These are phyloP conservation scores for Heliconius hortense DNA, from an alignment of 2,888 invertebrate species.

Conservation along the genomic window DNA sequence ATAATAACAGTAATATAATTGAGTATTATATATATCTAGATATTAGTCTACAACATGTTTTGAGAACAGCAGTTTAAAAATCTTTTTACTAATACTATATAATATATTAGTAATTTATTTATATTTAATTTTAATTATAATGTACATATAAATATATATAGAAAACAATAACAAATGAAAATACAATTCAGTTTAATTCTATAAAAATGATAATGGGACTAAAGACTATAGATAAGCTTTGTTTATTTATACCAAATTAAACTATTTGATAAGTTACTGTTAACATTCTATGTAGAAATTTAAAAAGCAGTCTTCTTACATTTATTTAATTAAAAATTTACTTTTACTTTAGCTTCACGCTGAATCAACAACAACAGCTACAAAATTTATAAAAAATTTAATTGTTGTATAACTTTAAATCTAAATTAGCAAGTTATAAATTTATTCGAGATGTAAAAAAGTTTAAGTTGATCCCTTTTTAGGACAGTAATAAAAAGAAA, in stretches of 20 bases:
- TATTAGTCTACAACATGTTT: slow-evolving; percentile 12
- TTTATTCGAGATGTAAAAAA: no score
- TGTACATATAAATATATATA: neutral
- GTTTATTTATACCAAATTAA: neutral
- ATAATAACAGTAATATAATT: neutral
- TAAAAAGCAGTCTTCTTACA: neutral
- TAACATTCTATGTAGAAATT: neutral
- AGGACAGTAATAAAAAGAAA: neutral
- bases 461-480: neutral
- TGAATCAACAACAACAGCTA: no score
- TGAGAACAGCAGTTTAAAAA: neutral
- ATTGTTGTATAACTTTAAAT: no score
- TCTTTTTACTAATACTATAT: neutral
- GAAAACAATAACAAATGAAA: no score
- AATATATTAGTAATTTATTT: neutral
- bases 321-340: no score
- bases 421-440: no score
- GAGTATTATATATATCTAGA: slow-evolving; percentile 21
- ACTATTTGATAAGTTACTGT: neutral
- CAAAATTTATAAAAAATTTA: no score
- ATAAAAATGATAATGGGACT: no score
- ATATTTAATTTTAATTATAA: neutral
- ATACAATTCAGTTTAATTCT: no score
- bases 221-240: no score
- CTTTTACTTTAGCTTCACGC: no score